These are phyloP conservation scores for Diaperis boleti DNA, from an alignment of 2,888 invertebrate genomes.

Conservation along the genomic window DNA sequence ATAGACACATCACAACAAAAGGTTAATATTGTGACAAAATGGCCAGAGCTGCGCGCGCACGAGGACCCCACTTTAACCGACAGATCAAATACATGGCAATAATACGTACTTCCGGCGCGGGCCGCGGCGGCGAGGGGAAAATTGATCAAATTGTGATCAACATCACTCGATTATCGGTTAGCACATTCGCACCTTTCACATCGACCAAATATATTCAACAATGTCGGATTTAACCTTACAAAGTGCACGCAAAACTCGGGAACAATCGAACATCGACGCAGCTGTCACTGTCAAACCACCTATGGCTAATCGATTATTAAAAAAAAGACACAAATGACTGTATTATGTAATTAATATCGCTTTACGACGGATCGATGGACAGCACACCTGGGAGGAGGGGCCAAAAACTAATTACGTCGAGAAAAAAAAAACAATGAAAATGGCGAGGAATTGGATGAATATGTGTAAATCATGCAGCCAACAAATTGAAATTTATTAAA, in stretches of 20 bases:
- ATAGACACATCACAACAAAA: conserved; percentile 67
- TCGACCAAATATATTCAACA: background rate
- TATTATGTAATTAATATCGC: conserved; percentile 23
- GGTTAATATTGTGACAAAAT: conserved; percentile 68
- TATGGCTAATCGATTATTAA: conserved; percentile 22
- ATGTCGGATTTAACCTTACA: background rate
- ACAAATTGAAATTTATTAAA: conserved; percentile 26
- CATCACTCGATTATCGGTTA: conserved; percentile 23
- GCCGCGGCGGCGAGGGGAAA: conserved; percentile 16
- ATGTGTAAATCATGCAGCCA: background rate
- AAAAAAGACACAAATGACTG: conserved; percentile 20
- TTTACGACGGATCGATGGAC: background rate
- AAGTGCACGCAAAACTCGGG: background rate
- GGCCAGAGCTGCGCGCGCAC: conserved; percentile 64
- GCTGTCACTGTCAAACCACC: conserved; percentile 18
- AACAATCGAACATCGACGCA: background rate
- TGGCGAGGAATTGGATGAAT: background rate
- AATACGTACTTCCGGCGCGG: conserved; percentile 42
- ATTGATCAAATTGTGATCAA: conserved; percentile 19
- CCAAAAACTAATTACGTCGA: background rate
- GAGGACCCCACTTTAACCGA: conserved; percentile 34
- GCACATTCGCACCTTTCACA: conserved; percentile 10
- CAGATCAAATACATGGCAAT: conserved; percentile 43
- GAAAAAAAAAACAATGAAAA: background rate
- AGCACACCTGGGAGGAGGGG: background rate